Percentiles rank a stretch among this genome's conserved stretches.
Evolutionary conservation across 2,888 invertebrate species (phyloP).

Genomic region (Cabera pusaria): DNA sequence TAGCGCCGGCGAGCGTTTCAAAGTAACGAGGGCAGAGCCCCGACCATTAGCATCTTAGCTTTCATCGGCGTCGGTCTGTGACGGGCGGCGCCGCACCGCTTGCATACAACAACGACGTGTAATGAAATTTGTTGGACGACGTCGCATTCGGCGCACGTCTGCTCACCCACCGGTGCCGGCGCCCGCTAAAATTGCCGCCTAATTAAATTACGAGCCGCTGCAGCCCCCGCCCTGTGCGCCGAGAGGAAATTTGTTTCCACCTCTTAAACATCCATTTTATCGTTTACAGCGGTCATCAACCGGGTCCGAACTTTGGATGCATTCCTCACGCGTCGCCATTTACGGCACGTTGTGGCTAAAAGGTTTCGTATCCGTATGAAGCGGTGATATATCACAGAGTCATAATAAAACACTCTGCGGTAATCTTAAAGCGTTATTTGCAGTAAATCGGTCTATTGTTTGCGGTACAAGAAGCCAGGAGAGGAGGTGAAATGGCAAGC

Average conservation of each 20-base stretch:
- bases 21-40: constrained; percentile 30
- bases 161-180: constrained; percentile 37
- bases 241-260: constrained; percentile 50
- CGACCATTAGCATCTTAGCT: constrained; percentile 36
- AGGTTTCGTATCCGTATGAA: constrained; percentile 23
- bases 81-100: constrained; percentile 30
- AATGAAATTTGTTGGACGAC: constrained; percentile 67
- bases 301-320: background rate
- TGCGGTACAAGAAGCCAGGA: constrained; percentile 30
- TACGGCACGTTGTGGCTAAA: constrained; percentile 11
- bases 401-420: constrained; percentile 34
- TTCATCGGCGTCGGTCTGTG: constrained; percentile 21
- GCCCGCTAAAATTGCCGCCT: constrained; percentile 66
- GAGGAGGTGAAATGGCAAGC: constrained; percentile 8
- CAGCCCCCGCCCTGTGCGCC: constrained; percentile 46
- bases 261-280: constrained; percentile 41
- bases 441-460: constrained; percentile 43
- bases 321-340: constrained; percentile 4
- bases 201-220: constrained; percentile 70
- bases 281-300: constrained; percentile 17
- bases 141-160: constrained; percentile 70
- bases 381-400: constrained; percentile 32
- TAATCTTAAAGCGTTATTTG: constrained; percentile 36
- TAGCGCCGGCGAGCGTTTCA: constrained; percentile 19
- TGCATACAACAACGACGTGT: constrained; percentile 56